phyloP scores from a whole-genome alignment of 2,113 vertebrate species.

The Scopus umbretta region DNA sequence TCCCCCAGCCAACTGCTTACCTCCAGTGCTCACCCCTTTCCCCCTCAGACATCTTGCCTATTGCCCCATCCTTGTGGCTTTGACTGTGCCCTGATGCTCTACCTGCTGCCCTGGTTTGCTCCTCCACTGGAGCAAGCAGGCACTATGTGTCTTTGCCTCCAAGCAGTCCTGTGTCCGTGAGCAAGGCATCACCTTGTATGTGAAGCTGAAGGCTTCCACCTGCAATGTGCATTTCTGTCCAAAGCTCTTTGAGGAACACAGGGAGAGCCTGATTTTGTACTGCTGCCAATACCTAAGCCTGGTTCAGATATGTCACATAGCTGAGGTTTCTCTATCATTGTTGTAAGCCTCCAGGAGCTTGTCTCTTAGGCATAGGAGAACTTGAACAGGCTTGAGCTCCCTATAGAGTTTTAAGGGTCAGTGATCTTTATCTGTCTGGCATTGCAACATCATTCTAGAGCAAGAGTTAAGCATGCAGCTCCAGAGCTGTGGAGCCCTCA shows the following conservation, averaged over 20 bases:
- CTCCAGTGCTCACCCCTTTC: not conserved
- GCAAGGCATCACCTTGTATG: accelerated
- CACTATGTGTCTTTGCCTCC: not conserved
- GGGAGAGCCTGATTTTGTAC: not conserved
- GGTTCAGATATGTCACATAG: not conserved
- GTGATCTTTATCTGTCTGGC: not conserved
- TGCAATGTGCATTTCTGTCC: not conserved
- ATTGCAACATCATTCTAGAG: not conserved
- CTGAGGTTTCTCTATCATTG: not conserved
- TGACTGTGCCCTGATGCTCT: not conserved
- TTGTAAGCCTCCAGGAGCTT: not conserved
- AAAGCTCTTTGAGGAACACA: not conserved
- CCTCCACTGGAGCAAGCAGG: not conserved
- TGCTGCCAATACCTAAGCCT: not conserved
- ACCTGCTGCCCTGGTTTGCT: not conserved
- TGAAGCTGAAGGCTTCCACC: not conserved
- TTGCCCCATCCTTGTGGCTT: not conserved
- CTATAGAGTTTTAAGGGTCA: not conserved
- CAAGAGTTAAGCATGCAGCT: not conserved
- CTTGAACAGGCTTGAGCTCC: not conserved
- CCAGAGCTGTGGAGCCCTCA: not conserved
- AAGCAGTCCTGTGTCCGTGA: not conserved
- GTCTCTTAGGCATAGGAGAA: not conserved
- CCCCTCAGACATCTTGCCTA: accelerated
- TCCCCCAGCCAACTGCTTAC: not conserved